Percentiles rank a stretch among this genome's conserved stretches.
These are phyloP conservation scores for Hemibagrus guttatus DNA, from an alignment of 2,797 vertebrate genomes.

Conservation along the genomic window DNA sequence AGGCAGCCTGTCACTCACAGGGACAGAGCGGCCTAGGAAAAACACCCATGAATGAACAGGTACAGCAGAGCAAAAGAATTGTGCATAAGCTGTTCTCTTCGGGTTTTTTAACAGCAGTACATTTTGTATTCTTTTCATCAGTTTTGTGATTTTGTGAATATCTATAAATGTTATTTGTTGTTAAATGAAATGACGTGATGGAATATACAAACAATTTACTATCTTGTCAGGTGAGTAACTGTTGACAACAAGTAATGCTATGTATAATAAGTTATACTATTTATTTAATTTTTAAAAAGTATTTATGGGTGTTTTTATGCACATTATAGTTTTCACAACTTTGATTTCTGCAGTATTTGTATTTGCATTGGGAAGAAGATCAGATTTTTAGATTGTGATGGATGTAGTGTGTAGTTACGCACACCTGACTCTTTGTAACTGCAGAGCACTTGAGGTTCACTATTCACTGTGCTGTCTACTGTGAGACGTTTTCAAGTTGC, in stretches of 20 bases:
- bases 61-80: slow-evolving; percentile 31
- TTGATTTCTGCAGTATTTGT: slow-evolving; percentile 30
- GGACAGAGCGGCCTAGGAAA: not conserved
- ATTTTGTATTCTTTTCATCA: slow-evolving; percentile 42
- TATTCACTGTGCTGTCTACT: slow-evolving; percentile 61
- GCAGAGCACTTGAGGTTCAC: slow-evolving; percentile 19
- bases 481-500: slow-evolving; percentile 69
- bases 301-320: slow-evolving; percentile 37
- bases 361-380: slow-evolving; percentile 7
- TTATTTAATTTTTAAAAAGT: slow-evolving; percentile 29
- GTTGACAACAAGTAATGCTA: slow-evolving; percentile 18
- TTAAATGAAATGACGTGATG: slow-evolving; percentile 33
- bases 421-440: not conserved
- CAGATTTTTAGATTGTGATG: slow-evolving; percentile 10
- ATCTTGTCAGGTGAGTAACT: slow-evolving; percentile 24
- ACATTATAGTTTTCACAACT: slow-evolving; percentile 13
- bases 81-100: slow-evolving; percentile 5
- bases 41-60: not conserved
- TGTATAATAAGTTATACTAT: slow-evolving; percentile 7
- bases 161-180: slow-evolving; percentile 30
- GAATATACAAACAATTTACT: slow-evolving; percentile 14
- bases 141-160: slow-evolving; percentile 42
- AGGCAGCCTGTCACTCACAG: slow-evolving; percentile 21
- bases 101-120: slow-evolving; percentile 18
- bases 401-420: slow-evolving; percentile 1